Percentiles rank a stretch among this genome's conserved stretches.
phyloP scores from a whole-genome alignment of 2,888 invertebrate species.

The Hemaris fuciformis region DNA sequence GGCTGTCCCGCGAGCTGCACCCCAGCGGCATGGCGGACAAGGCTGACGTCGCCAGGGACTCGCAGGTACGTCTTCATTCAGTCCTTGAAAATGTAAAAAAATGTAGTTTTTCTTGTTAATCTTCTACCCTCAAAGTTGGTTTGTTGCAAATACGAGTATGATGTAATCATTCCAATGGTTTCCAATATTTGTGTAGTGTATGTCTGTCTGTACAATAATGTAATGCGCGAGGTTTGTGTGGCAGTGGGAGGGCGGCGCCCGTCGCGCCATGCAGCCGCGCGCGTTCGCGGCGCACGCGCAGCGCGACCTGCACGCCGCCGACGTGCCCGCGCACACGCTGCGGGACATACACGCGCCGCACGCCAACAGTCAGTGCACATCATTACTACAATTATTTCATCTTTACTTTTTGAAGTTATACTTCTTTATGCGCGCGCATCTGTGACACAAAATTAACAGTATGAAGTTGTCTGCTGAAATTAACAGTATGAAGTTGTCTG shows the following conservation, averaged over 20 bases:
- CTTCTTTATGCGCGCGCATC: too few relatives aligned
- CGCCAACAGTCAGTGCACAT: conserved; percentile 40
- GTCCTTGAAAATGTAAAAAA: neutral
- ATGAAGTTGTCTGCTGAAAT: too few relatives aligned
- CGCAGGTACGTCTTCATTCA: conserved; percentile 40
- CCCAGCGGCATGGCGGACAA: conserved; percentile 78
- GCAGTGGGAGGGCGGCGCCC: conserved; percentile 29
- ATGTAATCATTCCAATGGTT: too few relatives aligned
- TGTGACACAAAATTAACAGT: too few relatives aligned
- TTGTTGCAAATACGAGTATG: too few relatives aligned
- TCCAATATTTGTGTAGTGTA: too few relatives aligned
- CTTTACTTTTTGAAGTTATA: too few relatives aligned
- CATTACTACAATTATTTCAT: neutral
- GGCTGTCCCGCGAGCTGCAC: conserved; percentile 70
- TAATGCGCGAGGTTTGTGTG: neutral
- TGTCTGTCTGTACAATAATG: neutral
- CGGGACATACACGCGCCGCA: conserved; percentile 59
- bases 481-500: too few relatives aligned
- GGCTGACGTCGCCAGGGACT: conserved; percentile 66
- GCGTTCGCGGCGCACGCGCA: conserved; percentile 83
- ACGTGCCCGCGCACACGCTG: conserved; percentile 80
- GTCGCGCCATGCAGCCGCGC: conserved; percentile 56
- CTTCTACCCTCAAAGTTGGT: neutral
- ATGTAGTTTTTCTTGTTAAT: neutral
- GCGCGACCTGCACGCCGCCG: conserved; percentile 83